Conservation (phyloP, 37 sponge, comb jelly and placozoan genomes). For the Haliclona indistincta region DNA sequence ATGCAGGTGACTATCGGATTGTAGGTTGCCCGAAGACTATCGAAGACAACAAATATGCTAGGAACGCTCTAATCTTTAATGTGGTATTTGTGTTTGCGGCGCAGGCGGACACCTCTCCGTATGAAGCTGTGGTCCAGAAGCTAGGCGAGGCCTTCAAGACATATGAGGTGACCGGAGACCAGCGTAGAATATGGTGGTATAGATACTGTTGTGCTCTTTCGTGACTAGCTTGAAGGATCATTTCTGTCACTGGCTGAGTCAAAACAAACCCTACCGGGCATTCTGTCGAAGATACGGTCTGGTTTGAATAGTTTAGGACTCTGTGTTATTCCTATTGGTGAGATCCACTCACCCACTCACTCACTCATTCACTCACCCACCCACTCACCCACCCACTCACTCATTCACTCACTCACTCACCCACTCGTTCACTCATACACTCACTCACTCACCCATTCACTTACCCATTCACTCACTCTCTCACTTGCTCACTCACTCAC, state of each 20-base stretch:
- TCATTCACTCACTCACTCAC: too few relatives aligned
- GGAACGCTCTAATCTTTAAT: slow-evolving; percentile 90
- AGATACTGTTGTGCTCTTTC: neutral
- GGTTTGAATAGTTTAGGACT: slow-evolving; percentile 64
- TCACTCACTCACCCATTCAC: too few relatives aligned
- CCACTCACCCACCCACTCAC: too few relatives aligned
- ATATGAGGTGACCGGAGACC: slow-evolving; percentile 49
- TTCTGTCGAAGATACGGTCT: slow-evolving; percentile 33
- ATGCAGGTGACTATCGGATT: slow-evolving; percentile 44
- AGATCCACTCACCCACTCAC: too few relatives aligned
- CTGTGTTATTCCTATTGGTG: slow-evolving; percentile 71
- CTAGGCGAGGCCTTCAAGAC: slow-evolving; percentile 71
- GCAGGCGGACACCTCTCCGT: slow-evolving; percentile 55
- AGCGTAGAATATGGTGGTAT: neutral
- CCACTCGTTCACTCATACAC: too few relatives aligned
- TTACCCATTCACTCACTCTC: too few relatives aligned
- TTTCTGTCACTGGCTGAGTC: slow-evolving; percentile 55
- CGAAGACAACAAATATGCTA: slow-evolving; percentile 74
- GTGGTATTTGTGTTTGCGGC: slow-evolving; percentile 83
- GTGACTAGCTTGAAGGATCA: slow-evolving; percentile 51
- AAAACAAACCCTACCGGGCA: slow-evolving; percentile 17
- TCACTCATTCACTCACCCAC: too few relatives aligned
- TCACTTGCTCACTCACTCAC: too few relatives aligned
- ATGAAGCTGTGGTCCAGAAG: slow-evolving; percentile 78
- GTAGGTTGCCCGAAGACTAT: slow-evolving; percentile 84